phyloP scores from a whole-genome alignment of 2,888 invertebrate genomes.

The Belgica antarctica region DNA sequence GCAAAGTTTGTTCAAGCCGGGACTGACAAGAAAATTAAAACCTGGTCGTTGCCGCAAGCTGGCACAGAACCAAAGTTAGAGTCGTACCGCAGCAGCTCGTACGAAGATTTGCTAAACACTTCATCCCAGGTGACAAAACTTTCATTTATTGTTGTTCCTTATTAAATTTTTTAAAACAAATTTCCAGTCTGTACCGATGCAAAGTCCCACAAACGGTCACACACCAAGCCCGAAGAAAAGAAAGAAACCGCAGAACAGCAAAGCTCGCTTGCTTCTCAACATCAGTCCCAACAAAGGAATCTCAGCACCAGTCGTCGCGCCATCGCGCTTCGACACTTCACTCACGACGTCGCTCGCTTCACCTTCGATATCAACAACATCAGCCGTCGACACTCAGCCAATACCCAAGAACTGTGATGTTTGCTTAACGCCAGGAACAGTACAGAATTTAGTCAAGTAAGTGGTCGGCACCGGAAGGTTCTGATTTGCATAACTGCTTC shows the following conservation, averaged over 20 bases:
- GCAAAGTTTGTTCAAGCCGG: constrained; percentile 29
- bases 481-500: not conserved
- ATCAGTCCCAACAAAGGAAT: constrained; percentile 31
- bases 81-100: too few species aligned
- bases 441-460: constrained; percentile 50
- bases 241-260: not conserved
- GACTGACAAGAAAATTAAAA: constrained; percentile 26
- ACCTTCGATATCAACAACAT: not conserved
- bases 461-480: constrained; percentile 20
- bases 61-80: too few species aligned
- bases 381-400: constrained; percentile 14
- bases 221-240: not conserved
- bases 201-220: constrained; percentile 4
- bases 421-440: constrained; percentile 49
- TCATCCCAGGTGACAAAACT: too few species aligned
- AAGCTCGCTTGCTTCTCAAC: not conserved
- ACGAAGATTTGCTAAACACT: too few species aligned
- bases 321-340: not conserved
- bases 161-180: not conserved
- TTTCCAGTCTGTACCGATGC: not conserved
- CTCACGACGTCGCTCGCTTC: constrained; percentile 18
- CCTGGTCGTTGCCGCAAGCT: not conserved
- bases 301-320: constrained; percentile 5
- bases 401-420: constrained; percentile 46
- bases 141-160: too few species aligned